A percentile compares a stretch with the other conserved stretches of the same genome.
phyloP scores from a whole-genome alignment of 1,140 invertebrate species.

The Scaptomyza hsui region DNA sequence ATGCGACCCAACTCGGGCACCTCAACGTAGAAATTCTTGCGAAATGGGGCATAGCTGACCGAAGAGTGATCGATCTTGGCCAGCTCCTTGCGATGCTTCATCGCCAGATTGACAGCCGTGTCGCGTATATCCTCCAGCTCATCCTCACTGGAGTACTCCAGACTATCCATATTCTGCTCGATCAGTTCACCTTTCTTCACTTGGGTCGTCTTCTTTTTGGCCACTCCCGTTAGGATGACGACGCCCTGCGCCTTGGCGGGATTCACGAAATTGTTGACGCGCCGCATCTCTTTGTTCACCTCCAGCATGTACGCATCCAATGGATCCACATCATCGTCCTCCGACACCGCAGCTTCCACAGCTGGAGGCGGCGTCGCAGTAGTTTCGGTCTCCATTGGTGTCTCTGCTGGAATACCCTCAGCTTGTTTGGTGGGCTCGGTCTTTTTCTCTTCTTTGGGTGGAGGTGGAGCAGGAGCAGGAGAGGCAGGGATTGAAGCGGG shows the following conservation, averaged over 20 bases:
- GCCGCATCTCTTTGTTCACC: constrained; percentile 92
- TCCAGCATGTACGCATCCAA: constrained; percentile 98
- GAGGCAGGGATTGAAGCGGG: background rate
- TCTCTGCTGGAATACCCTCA: background rate
- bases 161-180: constrained; percentile 97
- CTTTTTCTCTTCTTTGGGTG: background rate
- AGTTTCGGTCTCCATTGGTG: constrained; percentile 2
- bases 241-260: constrained; percentile 84
- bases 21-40: constrained; percentile 99
- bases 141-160: constrained; percentile 99
- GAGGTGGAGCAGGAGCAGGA: background rate
- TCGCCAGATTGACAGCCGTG: constrained; percentile 94
- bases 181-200: constrained; percentile 96
- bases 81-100: constrained; percentile 94
- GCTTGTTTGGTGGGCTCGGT: background rate
- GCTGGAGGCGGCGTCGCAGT: background rate
- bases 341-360: constrained; percentile 50
- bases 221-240: constrained; percentile 94
- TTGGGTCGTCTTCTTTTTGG: constrained; percentile 91
- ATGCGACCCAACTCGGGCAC: constrained; percentile 92
- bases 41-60: constrained; percentile 94
- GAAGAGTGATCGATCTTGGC: constrained; percentile 94
- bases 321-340: constrained; percentile 96
- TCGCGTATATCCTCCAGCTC: constrained; percentile 97
- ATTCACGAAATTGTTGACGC: constrained; percentile 90